Conservation (phyloP, 2,113 vertebrate genomes). For the Sebastes fasciatus region DNA sequence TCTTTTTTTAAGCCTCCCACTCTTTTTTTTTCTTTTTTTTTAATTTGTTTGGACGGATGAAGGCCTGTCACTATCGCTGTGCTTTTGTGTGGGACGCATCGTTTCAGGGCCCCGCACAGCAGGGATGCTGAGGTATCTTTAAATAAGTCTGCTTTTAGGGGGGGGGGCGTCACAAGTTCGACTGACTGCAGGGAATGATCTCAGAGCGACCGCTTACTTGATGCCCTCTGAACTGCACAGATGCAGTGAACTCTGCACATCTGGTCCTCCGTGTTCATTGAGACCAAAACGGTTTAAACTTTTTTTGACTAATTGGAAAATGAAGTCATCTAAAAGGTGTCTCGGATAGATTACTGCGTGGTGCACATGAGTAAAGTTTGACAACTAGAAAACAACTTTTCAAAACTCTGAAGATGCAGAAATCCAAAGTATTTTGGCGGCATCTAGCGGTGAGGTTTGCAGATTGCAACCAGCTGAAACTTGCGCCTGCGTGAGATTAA, state of each 20-base stretch:
- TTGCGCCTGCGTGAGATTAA: too few species aligned
- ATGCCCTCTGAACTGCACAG: background rate
- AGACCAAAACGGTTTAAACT: background rate
- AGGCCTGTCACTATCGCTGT: conserved; percentile 33
- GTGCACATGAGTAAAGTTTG: too few species aligned
- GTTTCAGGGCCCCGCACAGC: background rate
- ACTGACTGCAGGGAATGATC: too few species aligned
- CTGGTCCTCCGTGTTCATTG: background rate
- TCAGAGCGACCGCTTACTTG: background rate
- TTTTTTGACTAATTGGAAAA: background rate
- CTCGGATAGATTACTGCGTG: too few species aligned
- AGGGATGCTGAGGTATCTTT: conserved; percentile 15
- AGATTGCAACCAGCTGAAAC: too few species aligned
- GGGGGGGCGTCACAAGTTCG: too few species aligned
- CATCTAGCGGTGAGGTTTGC: too few species aligned
- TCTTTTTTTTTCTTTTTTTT: conserved; percentile 15
- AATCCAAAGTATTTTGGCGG: too few species aligned
- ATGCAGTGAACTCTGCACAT: conserved; percentile 1
- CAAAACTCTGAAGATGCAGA: background rate
- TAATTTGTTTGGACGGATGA: conserved; percentile 19
- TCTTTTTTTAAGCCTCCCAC: background rate
- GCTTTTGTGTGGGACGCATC: conserved; percentile 26
- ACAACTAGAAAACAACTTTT: too few species aligned
- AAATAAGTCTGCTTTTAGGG: background rate
- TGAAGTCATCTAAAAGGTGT: too few species aligned